phyloP scores from a whole-genome alignment of 2,797 vertebrate species.

The Enteromius radiatus region DNA sequence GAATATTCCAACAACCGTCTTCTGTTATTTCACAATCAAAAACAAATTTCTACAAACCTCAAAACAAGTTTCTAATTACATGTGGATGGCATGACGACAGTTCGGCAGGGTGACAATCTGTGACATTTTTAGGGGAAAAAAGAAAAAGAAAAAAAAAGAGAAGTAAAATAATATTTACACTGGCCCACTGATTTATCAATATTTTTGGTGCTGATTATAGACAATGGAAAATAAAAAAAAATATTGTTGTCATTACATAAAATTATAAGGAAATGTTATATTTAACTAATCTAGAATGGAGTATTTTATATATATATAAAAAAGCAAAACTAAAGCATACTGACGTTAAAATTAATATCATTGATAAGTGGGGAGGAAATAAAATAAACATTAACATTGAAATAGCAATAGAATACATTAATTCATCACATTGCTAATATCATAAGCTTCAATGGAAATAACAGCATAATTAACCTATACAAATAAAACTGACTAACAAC shows the following conservation, averaged over 20 bases:
- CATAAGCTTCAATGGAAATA: constrained; percentile 74
- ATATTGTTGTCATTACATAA: constrained; percentile 30
- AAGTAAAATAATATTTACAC: constrained; percentile 34
- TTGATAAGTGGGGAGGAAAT: constrained; percentile 43
- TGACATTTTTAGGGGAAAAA: constrained; percentile 6
- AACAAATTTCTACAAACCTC: constrained; percentile 16
- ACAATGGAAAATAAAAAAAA: constrained; percentile 40
- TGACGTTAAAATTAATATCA: constrained; percentile 50
- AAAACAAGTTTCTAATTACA: constrained; percentile 29
- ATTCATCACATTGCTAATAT: constrained; percentile 71
- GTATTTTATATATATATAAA: constrained; percentile 23
- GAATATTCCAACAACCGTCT: constrained; percentile 8
- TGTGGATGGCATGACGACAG: constrained; percentile 15
- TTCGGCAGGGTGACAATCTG: constrained; percentile 10
- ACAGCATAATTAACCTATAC: constrained; percentile 76
- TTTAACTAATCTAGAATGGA: constrained; percentile 40
- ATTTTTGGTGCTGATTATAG: constrained; percentile 22
- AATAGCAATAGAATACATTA: constrained; percentile 69
- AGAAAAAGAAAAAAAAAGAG: background rate
- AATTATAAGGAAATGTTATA: constrained; percentile 46
- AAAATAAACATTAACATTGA: constrained; percentile 67
- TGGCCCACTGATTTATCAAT: constrained; percentile 25
- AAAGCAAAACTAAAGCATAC: constrained; percentile 46
- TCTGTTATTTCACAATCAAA: background rate
- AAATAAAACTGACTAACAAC: constrained; percentile 76